Conservation (phyloP, 2,113 vertebrate genomes). For the Tautogolabrus adspersus region DNA sequence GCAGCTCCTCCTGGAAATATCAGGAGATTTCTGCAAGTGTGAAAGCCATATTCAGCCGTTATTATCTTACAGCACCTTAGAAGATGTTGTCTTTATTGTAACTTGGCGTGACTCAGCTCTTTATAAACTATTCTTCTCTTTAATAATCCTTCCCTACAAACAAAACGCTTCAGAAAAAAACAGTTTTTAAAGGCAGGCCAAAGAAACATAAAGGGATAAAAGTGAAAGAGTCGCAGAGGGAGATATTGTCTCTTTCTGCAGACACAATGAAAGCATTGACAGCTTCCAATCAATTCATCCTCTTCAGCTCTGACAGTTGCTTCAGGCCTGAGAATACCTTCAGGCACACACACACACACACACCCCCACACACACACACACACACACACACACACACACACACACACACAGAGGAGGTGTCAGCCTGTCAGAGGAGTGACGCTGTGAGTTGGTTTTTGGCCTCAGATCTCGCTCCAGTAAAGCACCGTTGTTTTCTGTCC, state of each 20-base stretch:
- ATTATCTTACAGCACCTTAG: neutral
- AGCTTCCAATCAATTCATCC: constrained; percentile 52
- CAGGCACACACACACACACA: constrained; percentile 22
- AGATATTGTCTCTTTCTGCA: constrained; percentile 3
- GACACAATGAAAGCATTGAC: constrained; percentile 30
- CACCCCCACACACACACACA: constrained; percentile 39
- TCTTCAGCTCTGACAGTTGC: constrained; percentile 43
- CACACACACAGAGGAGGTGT: constrained; percentile 33
- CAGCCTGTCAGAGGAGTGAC: constrained; percentile 29
- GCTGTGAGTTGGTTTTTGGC: constrained; percentile 25
- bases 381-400: constrained; percentile 22
- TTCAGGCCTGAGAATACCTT: constrained; percentile 18
- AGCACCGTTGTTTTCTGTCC: constrained; percentile 23
- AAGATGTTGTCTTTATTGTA: neutral
- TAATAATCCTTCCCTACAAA: neutral
- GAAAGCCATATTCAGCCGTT: no score
- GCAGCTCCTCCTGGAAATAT: no score
- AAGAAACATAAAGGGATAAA: neutral
- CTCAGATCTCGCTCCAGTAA: constrained; percentile 37
- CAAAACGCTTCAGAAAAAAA: neutral
- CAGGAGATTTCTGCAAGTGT: no score
- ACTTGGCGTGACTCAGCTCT: constrained; percentile 1
- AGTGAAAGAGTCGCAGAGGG: neutral
- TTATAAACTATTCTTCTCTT: neutral
- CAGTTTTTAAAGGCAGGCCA: neutral